Base-by-base conservation (phyloP, 2,113 vertebrate genomes). In the Actenoides hombroni region DNA sequence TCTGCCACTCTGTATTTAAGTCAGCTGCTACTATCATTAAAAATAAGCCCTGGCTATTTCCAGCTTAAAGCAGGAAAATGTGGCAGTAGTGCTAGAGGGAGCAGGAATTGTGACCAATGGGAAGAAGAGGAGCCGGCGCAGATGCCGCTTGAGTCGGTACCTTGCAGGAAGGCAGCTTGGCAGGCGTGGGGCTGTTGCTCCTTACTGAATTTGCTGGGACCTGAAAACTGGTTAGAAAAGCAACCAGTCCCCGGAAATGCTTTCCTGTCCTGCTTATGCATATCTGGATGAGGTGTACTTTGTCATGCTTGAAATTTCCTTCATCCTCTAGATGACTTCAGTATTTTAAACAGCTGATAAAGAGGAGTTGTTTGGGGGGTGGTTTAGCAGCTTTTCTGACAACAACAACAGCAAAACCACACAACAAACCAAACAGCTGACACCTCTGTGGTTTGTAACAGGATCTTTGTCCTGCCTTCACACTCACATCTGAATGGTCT, bases 11-110 rank as follows among this genome's bases (percentile, higher is more conserved):
- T 93, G 9, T 79, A 39, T 80, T 89, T 69, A 61, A 84, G 48
- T 95, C 78, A 91, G 75, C 68, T 92, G 79, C 70, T 96, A 16
- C 64, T 75, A 60, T 54, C 73, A 40, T 92, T 88, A 64, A 81
- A 92, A 94, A 37, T 74, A 83, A 78, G 35, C 56, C 29, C 54
- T 81, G 80, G 35, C 21, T 92, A 77, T 92, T 95, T 90, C 68
- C 61, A 68, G 33, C 35, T 60, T 75, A 80, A 92, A 86, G 26
- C 74, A n/a, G 78, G 56, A 79, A 93, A 80, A 46, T 14, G 20
- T 40, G 42, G 69, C 60, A 39, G 74, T 44, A 40, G 49, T 94
- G 67, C 71, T 42, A 29, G 35, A 29, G 64, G 56, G 76, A 92
- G 26, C 37, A 31, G 64, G 73, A 49, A 53, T 83, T 95, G 60